Base-by-base conservation (phyloP, 2,888 invertebrate genomes). In the Endomychus coccineus region DNA sequence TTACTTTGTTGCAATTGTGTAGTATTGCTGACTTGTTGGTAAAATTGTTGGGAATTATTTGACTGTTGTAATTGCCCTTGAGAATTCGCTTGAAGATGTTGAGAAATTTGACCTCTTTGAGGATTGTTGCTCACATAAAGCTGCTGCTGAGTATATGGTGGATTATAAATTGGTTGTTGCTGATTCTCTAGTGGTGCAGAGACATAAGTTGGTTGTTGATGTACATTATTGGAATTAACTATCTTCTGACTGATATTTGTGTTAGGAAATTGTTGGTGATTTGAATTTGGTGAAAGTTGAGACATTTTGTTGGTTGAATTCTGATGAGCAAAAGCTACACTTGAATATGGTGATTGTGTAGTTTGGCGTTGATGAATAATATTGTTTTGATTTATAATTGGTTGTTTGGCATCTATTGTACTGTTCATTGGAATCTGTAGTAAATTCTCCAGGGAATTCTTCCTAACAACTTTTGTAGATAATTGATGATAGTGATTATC, bases 391-490 rank as follows among this genome's bases (percentile, higher is more conserved):
- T 37, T 27, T 35, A 22, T 23, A 23, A 2, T 21, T 7, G 29
- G 13, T 4, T 27, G 34, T 33, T 38, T 39, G 10, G 28, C 39
- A 16, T 37, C 36, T 31, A 37, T 37, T 16, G 38, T 38, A 23
- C 34, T 34, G 16, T 34, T 34, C 34, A 34, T 38, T 4, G 38
- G 28, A 3, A 37, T 25, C 19, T 37, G 31, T 25, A 54, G 40
- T 6, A 55, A 40, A 40, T 54, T 56, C 30, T 56, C 61, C 6
- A 56, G 28, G 2, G 62, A 62, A 35, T 59, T 56, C 44, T 59
- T 51, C 40, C 58, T 48, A 5, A 52, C 52, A 36, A 56, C 55
- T 24, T 52, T 5, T 3, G 29, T 11, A 4, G 33, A 16, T 24
- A 34, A 25, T 28, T 27, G 32, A 28, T 9, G 11, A 19, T 4